Percentiles rank a stretch among this genome's conserved stretches.
phyloP scores from a whole-genome alignment of 2,888 invertebrate genomes.

The Eristalinus sepulchralis region DNA sequence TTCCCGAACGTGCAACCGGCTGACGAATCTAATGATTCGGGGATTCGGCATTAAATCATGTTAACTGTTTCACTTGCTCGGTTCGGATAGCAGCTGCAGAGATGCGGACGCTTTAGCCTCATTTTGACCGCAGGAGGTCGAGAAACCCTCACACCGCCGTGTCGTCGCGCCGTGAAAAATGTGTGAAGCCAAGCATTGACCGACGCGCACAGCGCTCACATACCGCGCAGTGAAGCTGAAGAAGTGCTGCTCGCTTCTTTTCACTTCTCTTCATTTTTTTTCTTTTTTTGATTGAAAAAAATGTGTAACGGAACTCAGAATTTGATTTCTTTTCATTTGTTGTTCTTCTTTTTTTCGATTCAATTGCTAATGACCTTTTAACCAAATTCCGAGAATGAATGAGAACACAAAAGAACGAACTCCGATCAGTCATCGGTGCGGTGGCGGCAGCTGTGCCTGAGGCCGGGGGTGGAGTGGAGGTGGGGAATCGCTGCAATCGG shows the following conservation, averaged over 20 bases:
- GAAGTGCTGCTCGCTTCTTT: background rate
- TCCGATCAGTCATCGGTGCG: constrained; percentile 38
- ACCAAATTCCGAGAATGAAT: constrained; percentile 60
- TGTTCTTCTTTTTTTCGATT: constrained; percentile 11
- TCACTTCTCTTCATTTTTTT: background rate
- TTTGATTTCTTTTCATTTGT: constrained; percentile 25
- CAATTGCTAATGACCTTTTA: constrained; percentile 60
- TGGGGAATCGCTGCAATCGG: constrained; percentile 51
- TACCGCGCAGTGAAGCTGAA: background rate
- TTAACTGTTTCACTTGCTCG: constrained; percentile 34
- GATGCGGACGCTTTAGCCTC: constrained; percentile 32
- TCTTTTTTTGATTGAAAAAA: constrained; percentile 40
- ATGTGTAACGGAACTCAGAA: constrained; percentile 50
- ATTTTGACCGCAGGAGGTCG: constrained; percentile 51
- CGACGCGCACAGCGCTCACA: background rate
- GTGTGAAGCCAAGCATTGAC: constrained; percentile 15
- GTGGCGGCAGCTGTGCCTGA: constrained; percentile 5
- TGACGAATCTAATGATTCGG: constrained; percentile 36
- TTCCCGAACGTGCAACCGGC: background rate
- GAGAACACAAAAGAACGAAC: constrained; percentile 20
- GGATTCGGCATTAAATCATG: constrained; percentile 47
- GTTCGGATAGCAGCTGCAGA: background rate
- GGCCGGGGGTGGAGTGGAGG: background rate
- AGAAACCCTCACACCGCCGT: background rate
- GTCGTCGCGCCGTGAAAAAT: constrained; percentile 6